A percentile compares a stretch with the other conserved stretches of the same genome.
Conservation (phyloP, 2,797 vertebrate species). For the Enteromius treurensis region DNA sequence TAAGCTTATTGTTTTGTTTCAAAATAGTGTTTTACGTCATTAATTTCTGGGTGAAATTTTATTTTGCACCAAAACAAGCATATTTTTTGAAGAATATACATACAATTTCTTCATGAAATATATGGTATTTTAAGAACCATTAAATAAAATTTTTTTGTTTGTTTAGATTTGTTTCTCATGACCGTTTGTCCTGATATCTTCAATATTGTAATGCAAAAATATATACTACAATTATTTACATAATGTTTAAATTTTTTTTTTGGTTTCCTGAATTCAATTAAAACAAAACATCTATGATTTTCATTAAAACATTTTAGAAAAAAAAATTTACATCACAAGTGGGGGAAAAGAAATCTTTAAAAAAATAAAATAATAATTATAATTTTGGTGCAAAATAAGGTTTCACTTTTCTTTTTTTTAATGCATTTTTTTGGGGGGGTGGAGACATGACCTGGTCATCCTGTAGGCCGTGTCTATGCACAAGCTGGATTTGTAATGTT, state of each 20-base stretch:
- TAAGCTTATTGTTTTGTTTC: background rate
- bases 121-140: background rate
- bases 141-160: background rate
- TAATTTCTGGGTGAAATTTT: background rate
- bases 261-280: background rate
- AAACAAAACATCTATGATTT: background rate
- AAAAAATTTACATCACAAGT: background rate
- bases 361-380: too few species aligned
- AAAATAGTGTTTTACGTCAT: background rate
- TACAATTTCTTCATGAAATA: background rate
- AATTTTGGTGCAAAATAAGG: background rate
- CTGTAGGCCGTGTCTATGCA: slow-evolving; percentile 22
- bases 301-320: background rate
- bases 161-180: background rate
- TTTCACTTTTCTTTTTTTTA: background rate
- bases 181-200: background rate
- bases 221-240: background rate
- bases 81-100: background rate
- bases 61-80: background rate
- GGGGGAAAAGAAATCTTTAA: too few species aligned
- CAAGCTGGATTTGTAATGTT: slow-evolving; percentile 23
- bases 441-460: background rate
- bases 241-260: background rate
- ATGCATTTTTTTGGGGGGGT: background rate
- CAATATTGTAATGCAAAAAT: background rate